Evolutionary conservation across 1,140 invertebrate species (phyloP).

Genomic region (Chionoecetes opilio): DNA sequence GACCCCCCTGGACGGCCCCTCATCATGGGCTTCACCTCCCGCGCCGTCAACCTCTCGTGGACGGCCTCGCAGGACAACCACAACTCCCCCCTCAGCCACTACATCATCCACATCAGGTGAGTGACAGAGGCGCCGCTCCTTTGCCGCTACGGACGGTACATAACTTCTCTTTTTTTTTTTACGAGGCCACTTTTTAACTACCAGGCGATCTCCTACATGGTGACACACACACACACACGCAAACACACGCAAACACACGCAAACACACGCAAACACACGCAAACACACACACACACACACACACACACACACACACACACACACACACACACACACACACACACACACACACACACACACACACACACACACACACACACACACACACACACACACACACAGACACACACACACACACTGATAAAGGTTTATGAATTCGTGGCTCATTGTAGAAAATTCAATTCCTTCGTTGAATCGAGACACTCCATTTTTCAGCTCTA

Average conservation of each 20-base stretch:
- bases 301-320: too few relatives aligned
- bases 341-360: conserved; percentile 25
- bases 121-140: conserved; percentile 82
- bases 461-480: too few relatives aligned
- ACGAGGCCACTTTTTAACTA: not conserved
- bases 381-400: conserved; percentile 30
- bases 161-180: not conserved
- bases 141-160: too few relatives aligned
- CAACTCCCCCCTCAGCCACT: conserved; percentile 89
- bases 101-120: conserved; percentile 90
- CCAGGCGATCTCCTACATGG: not conserved
- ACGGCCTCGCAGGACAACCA: conserved; percentile 89
- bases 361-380: not conserved
- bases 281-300: too few relatives aligned
- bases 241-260: too few relatives aligned
- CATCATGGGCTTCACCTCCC: conserved; percentile 89
- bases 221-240: not conserved
- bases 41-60: conserved; percentile 90
- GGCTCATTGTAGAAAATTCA: too few relatives aligned
- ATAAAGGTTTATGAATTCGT: too few relatives aligned
- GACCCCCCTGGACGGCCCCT: conserved; percentile 89
- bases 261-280: too few relatives aligned
- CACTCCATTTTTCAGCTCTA: too few relatives aligned
- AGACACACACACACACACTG: not conserved
- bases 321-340: too few relatives aligned